Percentiles rank a stretch among this genome's conserved stretches.
Evolutionary conservation across 2,113 vertebrate species (phyloP).

Genomic region (Melanostigma gelatinosum): DNA sequence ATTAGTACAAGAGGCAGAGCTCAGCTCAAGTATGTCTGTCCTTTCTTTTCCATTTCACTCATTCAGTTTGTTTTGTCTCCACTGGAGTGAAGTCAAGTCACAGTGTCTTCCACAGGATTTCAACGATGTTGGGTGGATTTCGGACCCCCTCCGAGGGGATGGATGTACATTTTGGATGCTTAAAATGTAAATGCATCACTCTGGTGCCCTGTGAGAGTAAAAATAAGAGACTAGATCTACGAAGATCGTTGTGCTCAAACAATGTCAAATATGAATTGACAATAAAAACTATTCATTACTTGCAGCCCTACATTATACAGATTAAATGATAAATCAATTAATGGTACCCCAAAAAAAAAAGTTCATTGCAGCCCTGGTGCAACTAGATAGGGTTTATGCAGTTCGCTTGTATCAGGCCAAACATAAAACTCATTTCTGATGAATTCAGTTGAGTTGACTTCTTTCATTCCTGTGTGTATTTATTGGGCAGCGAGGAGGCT

Average conservation of each 20-base stretch:
- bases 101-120: not conserved
- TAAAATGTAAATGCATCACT: too few species aligned
- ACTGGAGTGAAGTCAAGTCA: not conserved
- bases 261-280: too few species aligned
- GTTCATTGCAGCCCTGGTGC: not conserved
- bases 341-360: not conserved
- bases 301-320: too few species aligned
- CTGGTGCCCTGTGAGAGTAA: too few species aligned
- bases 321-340: too few species aligned
- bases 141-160: too few species aligned
- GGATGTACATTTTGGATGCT: too few species aligned
- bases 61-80: not conserved
- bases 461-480: not conserved
- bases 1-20: constrained; percentile 1
- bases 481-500: not conserved
- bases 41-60: not conserved
- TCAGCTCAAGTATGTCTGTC: not conserved
- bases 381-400: not conserved
- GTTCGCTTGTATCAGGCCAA: not conserved
- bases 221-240: too few species aligned
- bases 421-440: not conserved
- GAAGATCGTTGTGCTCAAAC: too few species aligned
- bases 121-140: not conserved
- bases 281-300: too few species aligned
- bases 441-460: not conserved